Base-by-base conservation (phyloP, 2,113 vertebrate species). In the Falco punctatus region DNA sequence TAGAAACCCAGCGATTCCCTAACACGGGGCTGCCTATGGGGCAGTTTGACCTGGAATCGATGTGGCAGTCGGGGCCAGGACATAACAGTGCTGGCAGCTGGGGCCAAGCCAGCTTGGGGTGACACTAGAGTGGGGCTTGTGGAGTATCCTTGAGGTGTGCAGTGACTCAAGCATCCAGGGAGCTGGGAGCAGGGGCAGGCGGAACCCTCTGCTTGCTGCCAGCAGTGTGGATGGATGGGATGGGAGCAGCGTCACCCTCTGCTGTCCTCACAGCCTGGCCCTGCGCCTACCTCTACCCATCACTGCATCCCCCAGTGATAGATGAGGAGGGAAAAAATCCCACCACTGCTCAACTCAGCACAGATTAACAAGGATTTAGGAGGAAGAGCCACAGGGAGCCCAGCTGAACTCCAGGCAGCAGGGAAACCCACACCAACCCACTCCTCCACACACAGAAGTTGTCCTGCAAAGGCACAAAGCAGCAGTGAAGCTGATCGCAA, bases 401-500 rank as follows among this genome's bases (percentile, higher is more conserved):
- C 3, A 2, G 48, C 33, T 55, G 77, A 64, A 69, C n/a, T 5
- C 6, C 1, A 5, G 42, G 62, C 22, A 38, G 44, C 30, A 30
- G 58, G 67, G 44, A 33, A 64, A 9, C 22, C 33, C 59, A 7
- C 28, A 12, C 3, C 40, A 14, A 6, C 16, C 44, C 5, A 1
- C 44, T 22, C 2, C 32, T 61, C n/a, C 42, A 3, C 0, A 0
- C 6, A 2, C 28, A 38, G 28, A 8, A 64, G 32, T 7, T 16
- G 33, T 15, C 52, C 22, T 7, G 58, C 46, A 2, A 10, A n/a
- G 57, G 35, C 40, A 28, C 3, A 2, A 46, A 38, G 62, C 64
- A 35, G 77, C 13, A 4, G 17, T 1, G 59, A n/a, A 51, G 55
- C 0, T 15, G 8, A 32, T 1, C 0, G 1, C 1, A 10, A 33